phyloP scores from a whole-genome alignment of 2,888 invertebrate genomes.

The Tethea ocularis region DNA sequence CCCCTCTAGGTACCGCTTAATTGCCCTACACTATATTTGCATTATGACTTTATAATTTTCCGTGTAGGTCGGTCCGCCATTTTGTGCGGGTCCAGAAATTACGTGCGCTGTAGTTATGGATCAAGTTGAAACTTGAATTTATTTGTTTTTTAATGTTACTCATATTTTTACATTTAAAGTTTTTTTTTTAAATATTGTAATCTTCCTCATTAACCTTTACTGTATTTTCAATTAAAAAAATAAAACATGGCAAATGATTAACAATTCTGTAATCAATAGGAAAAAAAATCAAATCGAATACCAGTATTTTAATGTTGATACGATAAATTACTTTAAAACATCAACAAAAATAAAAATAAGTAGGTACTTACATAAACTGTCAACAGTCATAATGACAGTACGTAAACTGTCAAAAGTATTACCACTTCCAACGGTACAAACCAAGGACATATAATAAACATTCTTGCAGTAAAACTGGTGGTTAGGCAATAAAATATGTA shows the following conservation, averaged over 20 bases:
- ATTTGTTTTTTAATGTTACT: too few relatives aligned
- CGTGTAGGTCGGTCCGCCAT: background rate
- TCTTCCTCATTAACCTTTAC: too few relatives aligned
- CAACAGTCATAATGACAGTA: background rate
- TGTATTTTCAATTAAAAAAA: too few relatives aligned
- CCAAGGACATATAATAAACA: background rate
- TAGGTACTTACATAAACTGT: background rate
- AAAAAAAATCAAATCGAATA: too few relatives aligned
- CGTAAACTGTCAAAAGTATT: background rate
- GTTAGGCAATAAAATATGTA: constrained; percentile 7
- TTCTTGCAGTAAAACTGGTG: background rate
- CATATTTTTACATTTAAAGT: too few relatives aligned
- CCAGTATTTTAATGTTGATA: too few relatives aligned
- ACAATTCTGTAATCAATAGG: too few relatives aligned
- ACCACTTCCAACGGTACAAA: background rate
- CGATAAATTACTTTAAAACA: background rate
- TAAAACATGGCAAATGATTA: too few relatives aligned
- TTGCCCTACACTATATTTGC: constrained; percentile 36
- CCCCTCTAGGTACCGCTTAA: constrained; percentile 38
- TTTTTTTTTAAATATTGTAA: too few relatives aligned
- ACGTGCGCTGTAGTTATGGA: background rate
- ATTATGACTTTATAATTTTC: constrained; percentile 18
- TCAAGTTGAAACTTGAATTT: too few relatives aligned
- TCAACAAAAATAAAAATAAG: too few relatives aligned
- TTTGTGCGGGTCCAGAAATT: background rate